Evolutionary conservation across 2,113 vertebrate species (phyloP).

Genomic region (Poeciliopsis retropinna): DNA sequence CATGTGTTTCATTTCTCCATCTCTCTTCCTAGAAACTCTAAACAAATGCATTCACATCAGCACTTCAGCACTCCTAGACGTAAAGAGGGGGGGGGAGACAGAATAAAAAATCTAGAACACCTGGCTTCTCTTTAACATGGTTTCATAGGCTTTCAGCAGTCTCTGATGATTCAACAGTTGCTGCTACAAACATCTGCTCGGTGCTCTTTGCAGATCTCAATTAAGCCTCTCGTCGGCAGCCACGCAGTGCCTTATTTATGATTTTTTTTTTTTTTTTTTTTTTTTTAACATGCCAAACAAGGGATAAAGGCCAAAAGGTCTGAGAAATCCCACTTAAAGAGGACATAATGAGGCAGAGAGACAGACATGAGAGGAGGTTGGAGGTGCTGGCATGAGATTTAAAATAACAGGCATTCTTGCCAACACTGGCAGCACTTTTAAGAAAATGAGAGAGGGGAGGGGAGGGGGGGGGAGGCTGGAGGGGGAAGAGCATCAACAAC

Average conservation of each 20-base stretch:
- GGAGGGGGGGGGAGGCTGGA: background rate
- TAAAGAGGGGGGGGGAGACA: conserved; percentile 28
- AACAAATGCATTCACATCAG: conserved; percentile 26
- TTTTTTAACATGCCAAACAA: conserved; percentile 42
- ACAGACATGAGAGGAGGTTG: conserved; percentile 48
- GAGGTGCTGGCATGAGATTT: conserved; percentile 59
- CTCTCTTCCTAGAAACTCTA: background rate
- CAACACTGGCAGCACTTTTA: conserved; percentile 66
- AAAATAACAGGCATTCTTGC: conserved; percentile 40
- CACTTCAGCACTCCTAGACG: conserved; percentile 34
- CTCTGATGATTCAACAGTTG: conserved; percentile 84
- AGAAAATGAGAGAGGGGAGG: conserved; percentile 53
- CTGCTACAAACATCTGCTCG: conserved; percentile 81
- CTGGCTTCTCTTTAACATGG: conserved; percentile 73
- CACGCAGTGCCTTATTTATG: conserved; percentile 73
- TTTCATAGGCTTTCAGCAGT: conserved; percentile 72
- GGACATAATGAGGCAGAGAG: conserved; percentile 58
- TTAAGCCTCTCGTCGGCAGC: conserved; percentile 74
- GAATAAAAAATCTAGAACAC: conserved; percentile 69
- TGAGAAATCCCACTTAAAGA: conserved; percentile 45
- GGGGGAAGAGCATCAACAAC: conserved; percentile 31
- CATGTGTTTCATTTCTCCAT: conserved; percentile 13
- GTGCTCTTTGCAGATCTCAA: conserved; percentile 82
- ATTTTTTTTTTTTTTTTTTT: conserved; percentile 34
- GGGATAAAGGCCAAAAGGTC: conserved; percentile 55